Evolutionary conservation across 2,888 invertebrate species (phyloP).

Genomic region (Adelphocoris suturalis): DNA sequence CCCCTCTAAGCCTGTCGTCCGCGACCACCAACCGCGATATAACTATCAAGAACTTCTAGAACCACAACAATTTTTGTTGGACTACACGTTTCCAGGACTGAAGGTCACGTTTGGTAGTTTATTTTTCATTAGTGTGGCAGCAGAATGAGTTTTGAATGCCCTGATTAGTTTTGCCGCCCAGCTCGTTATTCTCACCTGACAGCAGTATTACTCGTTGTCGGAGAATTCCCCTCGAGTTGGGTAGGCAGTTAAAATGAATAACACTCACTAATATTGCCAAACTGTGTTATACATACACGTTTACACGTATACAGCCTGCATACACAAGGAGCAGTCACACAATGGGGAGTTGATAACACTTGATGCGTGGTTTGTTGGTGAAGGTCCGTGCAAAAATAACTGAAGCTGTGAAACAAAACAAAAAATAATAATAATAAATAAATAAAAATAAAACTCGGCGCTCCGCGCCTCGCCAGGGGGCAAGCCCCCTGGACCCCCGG

Average conservation of each 20-base stretch:
- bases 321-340: too few species aligned
- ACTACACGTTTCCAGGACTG: not conserved
- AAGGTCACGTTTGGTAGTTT: slow-evolving; percentile 9
- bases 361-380: too few species aligned
- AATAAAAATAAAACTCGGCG: too few species aligned
- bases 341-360: too few species aligned
- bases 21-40: not conserved
- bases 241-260: not conserved
- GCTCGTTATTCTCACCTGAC: not conserved
- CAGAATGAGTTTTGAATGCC: not conserved
- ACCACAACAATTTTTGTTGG: not conserved
- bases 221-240: not conserved
- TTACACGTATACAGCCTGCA: too few species aligned
- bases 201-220: not conserved
- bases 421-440: too few species aligned
- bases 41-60: not conserved
- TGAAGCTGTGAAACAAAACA: too few species aligned
- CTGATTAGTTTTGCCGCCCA: not conserved
- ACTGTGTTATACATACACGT: too few species aligned
- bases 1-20: not conserved
- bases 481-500: too few species aligned
- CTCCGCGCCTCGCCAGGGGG: too few species aligned
- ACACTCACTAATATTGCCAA: too few species aligned
- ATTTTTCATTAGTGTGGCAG: not conserved
- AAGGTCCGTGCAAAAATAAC: too few species aligned